phyloP scores from a whole-genome alignment of 2,888 invertebrate genomes.

The Orthosia gracilis region DNA sequence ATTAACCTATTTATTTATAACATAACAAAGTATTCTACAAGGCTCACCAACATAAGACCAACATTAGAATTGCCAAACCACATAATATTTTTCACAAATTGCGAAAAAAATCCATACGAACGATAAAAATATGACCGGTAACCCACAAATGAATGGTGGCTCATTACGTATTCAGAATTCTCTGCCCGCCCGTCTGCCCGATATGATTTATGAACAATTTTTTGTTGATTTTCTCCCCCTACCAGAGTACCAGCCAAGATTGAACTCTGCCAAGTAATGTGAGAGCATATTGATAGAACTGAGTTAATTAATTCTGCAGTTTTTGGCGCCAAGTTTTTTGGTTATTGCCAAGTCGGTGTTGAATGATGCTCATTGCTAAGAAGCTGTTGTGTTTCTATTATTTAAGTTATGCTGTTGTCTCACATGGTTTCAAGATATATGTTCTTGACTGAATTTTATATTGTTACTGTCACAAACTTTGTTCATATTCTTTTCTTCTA shows the following conservation, averaged over 20 bases:
- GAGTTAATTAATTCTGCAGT: constrained; percentile 76
- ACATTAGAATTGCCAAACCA: constrained; percentile 50
- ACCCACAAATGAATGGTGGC: constrained; percentile 82
- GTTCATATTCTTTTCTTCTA: neutral
- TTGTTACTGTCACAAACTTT: neutral
- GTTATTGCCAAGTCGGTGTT: constrained; percentile 57
- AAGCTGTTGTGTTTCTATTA: constrained; percentile 18
- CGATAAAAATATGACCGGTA: constrained; percentile 77
- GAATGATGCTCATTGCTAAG: constrained; percentile 27
- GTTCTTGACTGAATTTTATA: neutral
- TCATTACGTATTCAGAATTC: constrained; percentile 85
- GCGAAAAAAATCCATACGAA: constrained; percentile 73
- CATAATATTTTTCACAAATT: constrained; percentile 65
- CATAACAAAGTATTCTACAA: too few species aligned
- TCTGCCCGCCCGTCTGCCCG: constrained; percentile 84
- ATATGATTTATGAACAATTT: constrained; percentile 87
- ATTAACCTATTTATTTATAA: too few species aligned
- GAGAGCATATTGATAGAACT: constrained; percentile 86
- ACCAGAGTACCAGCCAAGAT: constrained; percentile 79
- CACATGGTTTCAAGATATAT: too few species aligned
- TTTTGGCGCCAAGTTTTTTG: constrained; percentile 68
- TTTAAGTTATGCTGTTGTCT: neutral
- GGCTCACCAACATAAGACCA: too few species aligned
- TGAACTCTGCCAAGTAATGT: constrained; percentile 81
- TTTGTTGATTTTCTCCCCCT: constrained; percentile 82